Conservation (phyloP, 1,140 invertebrate genomes). For the Cylas formicarius region DNA sequence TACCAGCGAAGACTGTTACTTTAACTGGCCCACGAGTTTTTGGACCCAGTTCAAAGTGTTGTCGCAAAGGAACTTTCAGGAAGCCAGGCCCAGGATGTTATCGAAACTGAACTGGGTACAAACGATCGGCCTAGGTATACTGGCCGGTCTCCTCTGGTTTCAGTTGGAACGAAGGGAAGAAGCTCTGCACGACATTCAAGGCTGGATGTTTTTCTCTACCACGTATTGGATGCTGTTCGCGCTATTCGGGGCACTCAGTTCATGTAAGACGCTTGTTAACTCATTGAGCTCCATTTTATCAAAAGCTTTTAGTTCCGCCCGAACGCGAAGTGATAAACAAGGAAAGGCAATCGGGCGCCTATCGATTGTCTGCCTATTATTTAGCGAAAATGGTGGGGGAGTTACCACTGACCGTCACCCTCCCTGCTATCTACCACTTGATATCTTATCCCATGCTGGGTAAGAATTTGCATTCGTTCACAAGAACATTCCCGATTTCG, state of each 20-base stretch:
- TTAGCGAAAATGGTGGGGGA: conserved; percentile 81
- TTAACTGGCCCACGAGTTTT: conserved; percentile 73
- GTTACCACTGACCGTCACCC: conserved; percentile 65
- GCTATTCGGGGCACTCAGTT: conserved; percentile 71
- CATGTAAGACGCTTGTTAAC: conserved; percentile 43
- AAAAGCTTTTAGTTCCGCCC: conserved; percentile 58
- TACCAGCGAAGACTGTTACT: conserved; percentile 40
- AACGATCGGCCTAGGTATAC: conserved; percentile 60
- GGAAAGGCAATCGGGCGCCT: conserved; percentile 72
- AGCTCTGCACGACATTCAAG: conserved; percentile 71
- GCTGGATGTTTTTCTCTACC: conserved; percentile 82
- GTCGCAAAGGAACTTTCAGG: conserved; percentile 71
- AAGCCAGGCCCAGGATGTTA: conserved; percentile 69
- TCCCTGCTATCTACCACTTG: conserved; percentile 72
- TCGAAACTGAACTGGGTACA: conserved; percentile 74
- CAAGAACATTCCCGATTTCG: background rate
- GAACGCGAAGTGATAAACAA: conserved; percentile 80
- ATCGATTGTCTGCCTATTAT: conserved; percentile 78
- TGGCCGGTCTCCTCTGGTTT: conserved; percentile 76
- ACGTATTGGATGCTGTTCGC: conserved; percentile 85
- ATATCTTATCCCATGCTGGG: conserved; percentile 75
- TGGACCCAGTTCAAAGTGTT: conserved; percentile 74
- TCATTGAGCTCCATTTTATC: conserved; percentile 2
- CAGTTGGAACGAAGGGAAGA: conserved; percentile 67
- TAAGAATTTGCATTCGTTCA: conserved; percentile 13